phyloP scores from a whole-genome alignment of 2,888 invertebrate species.

The Ramazzottius varieornatus region DNA sequence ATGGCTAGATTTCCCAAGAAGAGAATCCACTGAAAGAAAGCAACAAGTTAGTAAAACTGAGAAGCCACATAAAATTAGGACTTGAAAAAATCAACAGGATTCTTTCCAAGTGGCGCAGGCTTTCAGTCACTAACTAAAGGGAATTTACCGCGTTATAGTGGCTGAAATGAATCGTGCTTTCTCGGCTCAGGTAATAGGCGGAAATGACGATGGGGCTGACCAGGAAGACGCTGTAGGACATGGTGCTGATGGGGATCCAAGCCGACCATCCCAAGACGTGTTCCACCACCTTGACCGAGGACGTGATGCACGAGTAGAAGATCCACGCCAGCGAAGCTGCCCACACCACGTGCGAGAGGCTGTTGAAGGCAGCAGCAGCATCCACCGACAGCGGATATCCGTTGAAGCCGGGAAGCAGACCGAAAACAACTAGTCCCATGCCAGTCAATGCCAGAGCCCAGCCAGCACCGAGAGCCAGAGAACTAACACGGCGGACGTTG shows the following conservation, averaged over 20 bases:
- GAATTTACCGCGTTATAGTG: neutral
- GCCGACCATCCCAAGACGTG: neutral
- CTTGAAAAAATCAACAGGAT: too few species aligned
- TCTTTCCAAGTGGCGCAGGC: too few species aligned
- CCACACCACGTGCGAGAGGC: neutral
- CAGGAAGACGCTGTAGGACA: neutral
- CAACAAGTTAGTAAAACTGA: too few species aligned
- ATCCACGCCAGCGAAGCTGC: neutral
- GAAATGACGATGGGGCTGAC: neutral
- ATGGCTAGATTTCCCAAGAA: neutral
- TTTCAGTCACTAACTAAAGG: too few species aligned
- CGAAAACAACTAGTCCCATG: neutral
- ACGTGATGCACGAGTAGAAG: neutral
- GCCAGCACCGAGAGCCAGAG: neutral
- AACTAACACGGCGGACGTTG: neutral
- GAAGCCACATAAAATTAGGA: too few species aligned
- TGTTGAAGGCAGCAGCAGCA: neutral
- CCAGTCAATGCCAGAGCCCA: neutral
- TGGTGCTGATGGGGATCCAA: neutral
- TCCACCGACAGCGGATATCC: constrained; percentile 3
- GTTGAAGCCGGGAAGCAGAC: neutral
- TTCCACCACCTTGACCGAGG: neutral
- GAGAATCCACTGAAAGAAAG: neutral
- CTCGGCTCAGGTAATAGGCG: neutral
- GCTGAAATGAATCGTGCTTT: neutral